phyloP scores from a whole-genome alignment of 2,113 vertebrate species.

The Chaenogobius annularis region DNA sequence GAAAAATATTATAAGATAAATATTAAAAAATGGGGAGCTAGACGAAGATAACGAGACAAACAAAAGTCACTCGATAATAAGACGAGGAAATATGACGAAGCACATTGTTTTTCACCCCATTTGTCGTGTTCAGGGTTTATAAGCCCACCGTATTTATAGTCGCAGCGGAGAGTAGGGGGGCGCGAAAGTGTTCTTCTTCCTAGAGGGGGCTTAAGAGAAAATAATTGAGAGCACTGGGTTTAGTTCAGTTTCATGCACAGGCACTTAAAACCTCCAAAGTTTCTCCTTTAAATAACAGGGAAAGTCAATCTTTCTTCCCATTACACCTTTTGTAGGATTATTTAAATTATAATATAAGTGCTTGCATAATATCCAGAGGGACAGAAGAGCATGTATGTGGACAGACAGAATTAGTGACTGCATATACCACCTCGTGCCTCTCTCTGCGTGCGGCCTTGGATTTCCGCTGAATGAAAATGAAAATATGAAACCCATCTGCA shows the following conservation, averaged over 20 bases:
- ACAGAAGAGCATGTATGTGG: neutral
- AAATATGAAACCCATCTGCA: slow-evolving; percentile 14
- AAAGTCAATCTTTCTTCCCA: neutral
- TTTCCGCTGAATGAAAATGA: slow-evolving; percentile 21
- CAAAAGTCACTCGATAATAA: too few relatives aligned
- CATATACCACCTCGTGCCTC: neutral
- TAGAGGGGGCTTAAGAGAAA: too few relatives aligned
- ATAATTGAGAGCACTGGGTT: too few relatives aligned
- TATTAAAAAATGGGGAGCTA: too few relatives aligned
- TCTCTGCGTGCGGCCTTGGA: slow-evolving; percentile 23
- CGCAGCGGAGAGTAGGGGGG: too few relatives aligned
- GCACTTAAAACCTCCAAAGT: neutral
- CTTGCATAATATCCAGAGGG: neutral
- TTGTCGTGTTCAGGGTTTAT: too few relatives aligned
- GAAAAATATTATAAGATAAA: too few relatives aligned
- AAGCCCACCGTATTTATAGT: too few relatives aligned
- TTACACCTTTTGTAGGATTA: neutral
- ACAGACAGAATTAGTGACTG: neutral
- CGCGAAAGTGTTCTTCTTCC: too few relatives aligned
- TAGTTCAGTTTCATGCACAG: neutral
- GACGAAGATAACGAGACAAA: too few relatives aligned
- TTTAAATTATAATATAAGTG: neutral
- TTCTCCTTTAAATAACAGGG: neutral
- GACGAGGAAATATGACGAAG: too few relatives aligned
- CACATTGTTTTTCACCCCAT: too few relatives aligned